These are phyloP conservation scores for Stenchaetothrips biformis DNA, from an alignment of 2,888 invertebrate species.

Conservation along the genomic window DNA sequence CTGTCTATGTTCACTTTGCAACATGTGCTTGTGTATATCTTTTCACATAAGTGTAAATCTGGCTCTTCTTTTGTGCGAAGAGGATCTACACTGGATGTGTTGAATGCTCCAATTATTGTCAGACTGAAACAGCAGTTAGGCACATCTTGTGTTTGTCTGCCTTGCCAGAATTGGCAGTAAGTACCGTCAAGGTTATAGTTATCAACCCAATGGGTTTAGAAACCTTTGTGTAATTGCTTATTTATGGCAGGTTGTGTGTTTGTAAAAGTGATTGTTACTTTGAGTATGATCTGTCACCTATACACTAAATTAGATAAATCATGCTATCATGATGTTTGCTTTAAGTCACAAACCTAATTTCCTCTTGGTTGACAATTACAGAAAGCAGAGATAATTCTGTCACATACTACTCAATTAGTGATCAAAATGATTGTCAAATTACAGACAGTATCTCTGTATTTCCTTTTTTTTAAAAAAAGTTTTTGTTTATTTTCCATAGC, in stretches of 20 bases:
- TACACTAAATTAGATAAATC: not conserved
- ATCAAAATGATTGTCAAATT: not conserved
- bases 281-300: not conserved
- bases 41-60: not conserved
- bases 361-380: no score
- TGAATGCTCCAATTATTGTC: not conserved
- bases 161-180: not conserved
- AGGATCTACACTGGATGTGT: not conserved
- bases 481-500: not conserved
- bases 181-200: not conserved
- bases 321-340: not conserved
- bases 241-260: not conserved
- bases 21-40: no score
- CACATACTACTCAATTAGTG: not conserved
- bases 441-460: not conserved
- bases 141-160: not conserved
- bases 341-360: no score
- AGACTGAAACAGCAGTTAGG: not conserved
- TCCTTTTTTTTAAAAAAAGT: no score
- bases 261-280: not conserved
- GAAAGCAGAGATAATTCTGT: not conserved
- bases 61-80: not conserved
- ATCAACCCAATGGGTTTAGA: conserved; percentile 1
- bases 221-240: not conserved
- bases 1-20: no score